Percentiles rank a stretch among this genome's conserved stretches.
phyloP scores from a whole-genome alignment of 2,113 vertebrate species.

The Hemiscyllium ocellatum region DNA sequence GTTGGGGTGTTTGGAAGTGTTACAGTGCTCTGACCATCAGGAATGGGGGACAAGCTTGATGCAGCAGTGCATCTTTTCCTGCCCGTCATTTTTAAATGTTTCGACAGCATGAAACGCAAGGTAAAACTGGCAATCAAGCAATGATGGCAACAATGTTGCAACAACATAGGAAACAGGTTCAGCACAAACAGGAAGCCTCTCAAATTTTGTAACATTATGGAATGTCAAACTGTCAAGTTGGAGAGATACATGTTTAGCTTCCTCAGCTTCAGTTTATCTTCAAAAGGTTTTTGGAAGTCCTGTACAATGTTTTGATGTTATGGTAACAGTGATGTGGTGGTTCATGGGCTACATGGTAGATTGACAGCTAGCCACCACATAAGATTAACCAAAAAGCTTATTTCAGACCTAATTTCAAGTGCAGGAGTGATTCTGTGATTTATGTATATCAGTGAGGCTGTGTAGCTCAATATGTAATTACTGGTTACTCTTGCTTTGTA shows the following conservation, averaged over 20 bases:
- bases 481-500: background rate
- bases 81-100: background rate
- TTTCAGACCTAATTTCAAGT: background rate
- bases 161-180: background rate
- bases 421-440: background rate
- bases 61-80: background rate
- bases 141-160: background rate
- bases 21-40: background rate
- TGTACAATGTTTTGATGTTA: background rate
- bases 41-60: background rate
- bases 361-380: background rate
- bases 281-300: background rate
- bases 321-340: background rate
- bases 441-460: background rate
- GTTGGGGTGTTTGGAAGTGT: background rate
- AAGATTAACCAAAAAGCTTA: background rate
- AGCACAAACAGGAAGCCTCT: conserved; percentile 5
- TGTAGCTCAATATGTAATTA: background rate
- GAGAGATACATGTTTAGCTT: background rate
- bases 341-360: background rate
- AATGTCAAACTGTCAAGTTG: background rate
- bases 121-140: background rate
- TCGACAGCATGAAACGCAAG: background rate
- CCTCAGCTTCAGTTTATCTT: background rate
- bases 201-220: background rate